These are phyloP conservation scores for Muscicapa comitata DNA, from an alignment of 2,797 vertebrate genomes.

Conservation along the genomic window DNA sequence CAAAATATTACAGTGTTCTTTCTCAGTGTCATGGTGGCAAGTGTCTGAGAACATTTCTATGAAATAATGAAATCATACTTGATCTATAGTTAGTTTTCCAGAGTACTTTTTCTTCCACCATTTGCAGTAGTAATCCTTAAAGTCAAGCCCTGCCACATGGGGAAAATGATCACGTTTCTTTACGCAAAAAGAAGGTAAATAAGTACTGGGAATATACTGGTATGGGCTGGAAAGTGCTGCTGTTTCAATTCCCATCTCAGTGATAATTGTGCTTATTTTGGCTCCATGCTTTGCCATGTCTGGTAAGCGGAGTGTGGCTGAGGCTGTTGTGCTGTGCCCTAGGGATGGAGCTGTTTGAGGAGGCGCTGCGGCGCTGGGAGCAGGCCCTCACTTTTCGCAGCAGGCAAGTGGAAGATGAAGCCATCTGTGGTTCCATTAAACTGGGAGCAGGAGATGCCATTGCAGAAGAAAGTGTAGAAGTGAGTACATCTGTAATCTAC, in stretches of 20 bases:
- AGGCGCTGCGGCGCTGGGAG: constrained; percentile 92
- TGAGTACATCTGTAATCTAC: constrained; percentile 51
- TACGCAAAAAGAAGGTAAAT: background rate
- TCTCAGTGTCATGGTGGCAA: background rate
- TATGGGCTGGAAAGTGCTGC: background rate
- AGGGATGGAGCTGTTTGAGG: constrained; percentile 98
- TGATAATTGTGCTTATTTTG: background rate
- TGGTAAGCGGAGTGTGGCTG: background rate
- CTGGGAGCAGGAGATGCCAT: constrained; percentile 89
- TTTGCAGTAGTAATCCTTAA: background rate
- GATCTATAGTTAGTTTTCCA: background rate
- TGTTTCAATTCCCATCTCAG: background rate
- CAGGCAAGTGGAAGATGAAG: constrained; percentile 85
- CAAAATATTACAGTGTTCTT: background rate
- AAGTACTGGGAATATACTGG: background rate
- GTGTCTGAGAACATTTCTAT: background rate
- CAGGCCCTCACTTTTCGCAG: constrained; percentile 90
- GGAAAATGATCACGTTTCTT: background rate
- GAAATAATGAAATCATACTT: background rate
- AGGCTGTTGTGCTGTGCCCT: background rate
- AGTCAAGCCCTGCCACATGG: background rate
- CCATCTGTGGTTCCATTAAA: constrained; percentile 82
- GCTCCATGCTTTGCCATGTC: accelerated
- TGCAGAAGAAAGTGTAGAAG: constrained; percentile 90
- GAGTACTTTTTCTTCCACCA: background rate